Conservation (phyloP, 2,113 vertebrate species). For the Mirza zaza region DNA sequence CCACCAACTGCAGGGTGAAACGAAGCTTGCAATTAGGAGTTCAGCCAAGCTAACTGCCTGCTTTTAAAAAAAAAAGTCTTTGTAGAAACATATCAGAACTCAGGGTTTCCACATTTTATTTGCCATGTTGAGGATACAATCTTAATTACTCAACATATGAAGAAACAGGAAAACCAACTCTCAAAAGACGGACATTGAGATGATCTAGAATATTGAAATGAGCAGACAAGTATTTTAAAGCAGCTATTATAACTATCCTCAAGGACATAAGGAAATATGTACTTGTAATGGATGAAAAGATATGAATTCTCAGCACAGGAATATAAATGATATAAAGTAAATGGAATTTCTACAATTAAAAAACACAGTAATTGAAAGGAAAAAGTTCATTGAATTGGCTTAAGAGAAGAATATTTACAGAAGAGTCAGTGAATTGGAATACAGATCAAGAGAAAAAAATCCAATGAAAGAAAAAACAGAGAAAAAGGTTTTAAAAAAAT, state of each 20-base stretch:
- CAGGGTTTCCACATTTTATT: not conserved
- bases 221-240: not conserved
- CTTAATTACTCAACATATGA: not conserved
- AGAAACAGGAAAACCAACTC: not conserved
- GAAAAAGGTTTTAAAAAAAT: not conserved
- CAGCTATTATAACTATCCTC: not conserved
- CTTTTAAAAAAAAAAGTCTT: not conserved
- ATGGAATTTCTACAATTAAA: not conserved
- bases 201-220: not conserved
- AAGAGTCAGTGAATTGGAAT: not conserved
- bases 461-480: not conserved
- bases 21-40: not conserved
- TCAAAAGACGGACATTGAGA: conserved; percentile 8
- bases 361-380: not conserved
- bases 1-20: not conserved
- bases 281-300: not conserved
- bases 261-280: conserved; percentile 11
- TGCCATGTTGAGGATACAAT: not conserved
- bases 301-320: not conserved
- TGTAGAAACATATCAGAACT: not conserved
- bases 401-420: not conserved
- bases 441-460: not conserved
- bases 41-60: not conserved
- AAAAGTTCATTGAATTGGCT: not conserved
- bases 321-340: conserved; percentile 1